Percentiles rank a stretch among this genome's conserved stretches.
Conservation (phyloP, 1,140 invertebrate genomes). For the Plectus sambesii region DNA sequence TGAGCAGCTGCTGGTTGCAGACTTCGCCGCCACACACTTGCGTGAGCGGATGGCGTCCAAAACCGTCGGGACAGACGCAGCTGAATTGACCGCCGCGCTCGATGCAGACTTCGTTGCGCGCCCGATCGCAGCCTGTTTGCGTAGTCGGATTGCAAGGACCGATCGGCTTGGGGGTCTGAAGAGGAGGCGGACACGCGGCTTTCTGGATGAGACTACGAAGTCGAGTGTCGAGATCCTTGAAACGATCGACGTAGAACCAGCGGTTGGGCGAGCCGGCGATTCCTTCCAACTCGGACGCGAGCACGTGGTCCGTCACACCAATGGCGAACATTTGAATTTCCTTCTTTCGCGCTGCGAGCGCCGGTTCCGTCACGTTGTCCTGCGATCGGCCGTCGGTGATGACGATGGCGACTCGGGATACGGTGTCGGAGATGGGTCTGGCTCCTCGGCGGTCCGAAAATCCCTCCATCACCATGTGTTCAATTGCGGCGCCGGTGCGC, state of each 20-base stretch:
- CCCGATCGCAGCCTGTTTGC: slow-evolving; percentile 43
- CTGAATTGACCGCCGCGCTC: slow-evolving; percentile 24
- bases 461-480: slow-evolving; percentile 44
- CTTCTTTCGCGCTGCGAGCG: slow-evolving; percentile 32
- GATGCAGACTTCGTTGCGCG: slow-evolving; percentile 39
- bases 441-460: slow-evolving; percentile 43
- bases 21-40: slow-evolving; percentile 40
- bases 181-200: slow-evolving; percentile 37
- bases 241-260: slow-evolving; percentile 45
- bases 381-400: slow-evolving; percentile 44
- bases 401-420: slow-evolving; percentile 42
- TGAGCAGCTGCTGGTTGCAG: slow-evolving; percentile 40
- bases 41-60: slow-evolving; percentile 40
- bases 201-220: slow-evolving; percentile 43
- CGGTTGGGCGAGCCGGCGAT: slow-evolving; percentile 43
- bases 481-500: slow-evolving; percentile 41
- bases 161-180: slow-evolving; percentile 8
- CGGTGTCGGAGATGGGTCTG: slow-evolving; percentile 33
- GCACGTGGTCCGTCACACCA: slow-evolving; percentile 44
- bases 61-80: slow-evolving; percentile 37
- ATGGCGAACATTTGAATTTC: slow-evolving; percentile 45
- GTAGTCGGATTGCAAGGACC: slow-evolving; percentile 33
- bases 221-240: slow-evolving; percentile 44
- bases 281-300: slow-evolving; percentile 41
- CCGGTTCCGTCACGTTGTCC: slow-evolving; percentile 44